A percentile compares a stretch with the other conserved stretches of the same genome.
Conservation (phyloP, 2,888 invertebrate species). For the Lithophane socia region DNA sequence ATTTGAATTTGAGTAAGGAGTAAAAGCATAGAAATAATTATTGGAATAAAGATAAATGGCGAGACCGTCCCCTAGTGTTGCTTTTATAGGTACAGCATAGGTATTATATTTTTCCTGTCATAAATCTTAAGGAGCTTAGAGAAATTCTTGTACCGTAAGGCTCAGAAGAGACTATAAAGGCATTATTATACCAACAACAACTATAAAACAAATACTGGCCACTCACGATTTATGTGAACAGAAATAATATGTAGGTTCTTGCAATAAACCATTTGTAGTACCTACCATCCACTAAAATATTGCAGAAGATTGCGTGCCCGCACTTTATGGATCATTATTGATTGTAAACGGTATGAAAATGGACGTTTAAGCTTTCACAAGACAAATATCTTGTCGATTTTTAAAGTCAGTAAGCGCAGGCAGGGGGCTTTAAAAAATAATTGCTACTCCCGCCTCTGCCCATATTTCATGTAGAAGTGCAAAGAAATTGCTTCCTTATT, state of each 20-base stretch:
- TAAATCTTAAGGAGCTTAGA: background rate
- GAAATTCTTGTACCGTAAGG: background rate
- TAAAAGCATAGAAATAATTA: background rate
- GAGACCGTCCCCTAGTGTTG: background rate
- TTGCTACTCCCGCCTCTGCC: conserved; percentile 69
- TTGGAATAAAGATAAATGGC: background rate
- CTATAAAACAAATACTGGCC: conserved; percentile 20
- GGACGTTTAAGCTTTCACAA: conserved; percentile 77
- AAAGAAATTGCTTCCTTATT: conserved; percentile 71
- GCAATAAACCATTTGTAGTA: conserved; percentile 55
- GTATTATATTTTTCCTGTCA: background rate
- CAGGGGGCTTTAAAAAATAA: conserved; percentile 78
- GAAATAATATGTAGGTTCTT: conserved; percentile 33
- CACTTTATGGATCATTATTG: conserved; percentile 74
- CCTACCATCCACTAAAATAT: conserved; percentile 63
- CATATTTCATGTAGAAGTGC: conserved; percentile 67
- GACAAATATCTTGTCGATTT: conserved; percentile 79
- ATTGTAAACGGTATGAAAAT: conserved; percentile 79
- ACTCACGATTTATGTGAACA: conserved; percentile 25
- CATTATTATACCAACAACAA: background rate
- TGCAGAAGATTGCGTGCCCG: conserved; percentile 61
- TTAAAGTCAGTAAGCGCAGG: conserved; percentile 67
- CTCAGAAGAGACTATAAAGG: background rate
- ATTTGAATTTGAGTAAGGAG: background rate
- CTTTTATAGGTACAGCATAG: background rate